Percentiles rank a stretch among this genome's conserved stretches.
Conservation (phyloP, 2,888 invertebrate genomes). For the Rambutsinella grinnellia region DNA sequence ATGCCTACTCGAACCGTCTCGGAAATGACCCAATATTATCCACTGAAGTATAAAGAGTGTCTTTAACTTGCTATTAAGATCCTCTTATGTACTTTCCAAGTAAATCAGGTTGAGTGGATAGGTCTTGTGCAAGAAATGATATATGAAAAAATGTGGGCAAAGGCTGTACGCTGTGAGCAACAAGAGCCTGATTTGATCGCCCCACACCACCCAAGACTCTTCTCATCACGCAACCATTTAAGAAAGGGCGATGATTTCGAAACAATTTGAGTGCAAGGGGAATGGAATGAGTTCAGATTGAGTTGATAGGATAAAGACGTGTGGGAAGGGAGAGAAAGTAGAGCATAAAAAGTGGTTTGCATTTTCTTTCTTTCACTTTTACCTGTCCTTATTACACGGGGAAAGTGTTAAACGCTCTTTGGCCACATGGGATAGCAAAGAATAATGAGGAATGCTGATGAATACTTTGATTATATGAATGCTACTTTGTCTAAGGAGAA, state of each 20-base stretch:
- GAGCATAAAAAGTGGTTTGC: background rate
- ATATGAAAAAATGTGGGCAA: no score
- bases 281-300: background rate
- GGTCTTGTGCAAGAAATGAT: no score
- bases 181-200: no score
- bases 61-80: no score
- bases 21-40: slow-evolving; percentile 53
- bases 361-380: no score
- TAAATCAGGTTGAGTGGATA: no score
- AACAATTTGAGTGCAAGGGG: slow-evolving; percentile 23
- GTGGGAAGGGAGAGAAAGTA: background rate
- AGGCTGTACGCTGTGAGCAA: no score
- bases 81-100: no score
- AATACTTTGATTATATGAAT: background rate
- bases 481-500: background rate
- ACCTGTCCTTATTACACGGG: background rate
- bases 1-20: slow-evolving; percentile 41
- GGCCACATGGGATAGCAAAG: no score
- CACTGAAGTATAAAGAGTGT: no score
- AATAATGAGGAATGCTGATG: background rate
- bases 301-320: background rate
- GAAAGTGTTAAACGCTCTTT: background rate
- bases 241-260: slow-evolving; percentile 44
- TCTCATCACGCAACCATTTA: slow-evolving; percentile 29
- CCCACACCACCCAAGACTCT: no score